A percentile compares a stretch with the other conserved stretches of the same genome.
These are phyloP conservation scores for Procambarus clarkii DNA, from an alignment of 1,140 invertebrate genomes.

Conservation along the genomic window DNA sequence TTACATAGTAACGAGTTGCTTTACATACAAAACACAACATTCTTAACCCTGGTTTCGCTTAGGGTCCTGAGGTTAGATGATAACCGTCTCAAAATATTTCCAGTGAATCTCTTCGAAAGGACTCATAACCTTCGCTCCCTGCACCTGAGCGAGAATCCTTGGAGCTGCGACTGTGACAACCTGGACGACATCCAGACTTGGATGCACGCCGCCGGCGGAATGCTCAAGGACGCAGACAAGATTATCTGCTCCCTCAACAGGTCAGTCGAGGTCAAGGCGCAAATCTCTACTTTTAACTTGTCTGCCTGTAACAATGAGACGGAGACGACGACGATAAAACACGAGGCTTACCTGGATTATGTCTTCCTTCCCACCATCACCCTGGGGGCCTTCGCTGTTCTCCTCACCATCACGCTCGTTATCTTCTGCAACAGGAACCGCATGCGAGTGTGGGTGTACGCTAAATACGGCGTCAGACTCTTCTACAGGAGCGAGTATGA, in stretches of 20 bases:
- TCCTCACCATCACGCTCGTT: constrained; percentile 83
- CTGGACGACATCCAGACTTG: constrained; percentile 87
- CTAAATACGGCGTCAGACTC: constrained; percentile 89
- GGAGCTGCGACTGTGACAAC: constrained; percentile 92
- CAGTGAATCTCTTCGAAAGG: constrained; percentile 84
- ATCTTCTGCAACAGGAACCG: constrained; percentile 90
- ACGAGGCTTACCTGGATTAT: constrained; percentile 80
- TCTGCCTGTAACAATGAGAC: constrained; percentile 61
- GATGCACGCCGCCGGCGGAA: constrained; percentile 80
- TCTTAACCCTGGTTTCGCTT: constrained; percentile 83
- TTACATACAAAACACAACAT: constrained; percentile 86
- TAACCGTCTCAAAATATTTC: constrained; percentile 85
- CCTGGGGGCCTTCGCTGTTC: constrained; percentile 80
- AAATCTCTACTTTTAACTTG: constrained; percentile 64
- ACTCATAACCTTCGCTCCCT: constrained; percentile 80
- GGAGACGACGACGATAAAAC: constrained; percentile 59
- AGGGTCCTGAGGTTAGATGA: constrained; percentile 85
- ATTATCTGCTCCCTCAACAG: constrained; percentile 72
- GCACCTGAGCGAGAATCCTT: constrained; percentile 86
- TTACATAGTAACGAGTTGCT: constrained; percentile 83
- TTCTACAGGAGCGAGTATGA: constrained; percentile 76
- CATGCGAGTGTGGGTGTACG: constrained; percentile 92
- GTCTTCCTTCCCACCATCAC: constrained; percentile 86
- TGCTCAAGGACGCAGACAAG: constrained; percentile 80
- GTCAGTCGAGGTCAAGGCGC: constrained; percentile 56